Conservation (phyloP, 2,888 invertebrate species). For the Cerceris ruficornis region DNA sequence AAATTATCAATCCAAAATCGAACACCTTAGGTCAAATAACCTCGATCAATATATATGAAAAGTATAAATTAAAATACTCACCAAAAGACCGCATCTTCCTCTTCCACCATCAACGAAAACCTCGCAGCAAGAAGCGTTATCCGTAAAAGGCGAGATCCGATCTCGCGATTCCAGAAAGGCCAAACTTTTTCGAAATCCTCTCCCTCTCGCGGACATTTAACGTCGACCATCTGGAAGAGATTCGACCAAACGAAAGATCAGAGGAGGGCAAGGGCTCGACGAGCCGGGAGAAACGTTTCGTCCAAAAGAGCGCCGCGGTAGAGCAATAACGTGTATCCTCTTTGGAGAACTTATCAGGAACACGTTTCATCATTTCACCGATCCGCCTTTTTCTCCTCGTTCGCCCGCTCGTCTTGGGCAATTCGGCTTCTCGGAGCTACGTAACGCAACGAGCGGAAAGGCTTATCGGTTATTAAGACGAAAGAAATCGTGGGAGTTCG, state of each 20-base stretch:
- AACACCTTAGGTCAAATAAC: too few relatives aligned
- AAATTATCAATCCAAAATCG: too few relatives aligned
- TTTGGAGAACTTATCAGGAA: conserved; percentile 39
- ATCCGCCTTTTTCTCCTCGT: conserved; percentile 37
- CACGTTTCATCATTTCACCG: conserved; percentile 48
- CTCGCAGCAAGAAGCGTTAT: too few relatives aligned
- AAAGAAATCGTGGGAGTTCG: conserved; percentile 6
- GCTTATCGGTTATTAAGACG: conserved; percentile 23
- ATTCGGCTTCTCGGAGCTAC: conserved; percentile 26
- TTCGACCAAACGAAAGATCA: conserved; percentile 17
- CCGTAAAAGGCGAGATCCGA: neutral
- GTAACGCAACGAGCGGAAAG: conserved; percentile 8
- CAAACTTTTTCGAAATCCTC: conserved; percentile 51
- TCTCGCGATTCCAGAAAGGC: conserved; percentile 58
- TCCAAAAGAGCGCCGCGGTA: neutral
- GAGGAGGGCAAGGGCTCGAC: neutral
- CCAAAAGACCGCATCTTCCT: too few relatives aligned
- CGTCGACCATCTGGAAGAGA: conserved; percentile 18
- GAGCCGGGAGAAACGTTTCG: conserved; percentile 1
- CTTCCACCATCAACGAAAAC: too few relatives aligned
- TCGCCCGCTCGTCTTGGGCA: conserved; percentile 26
- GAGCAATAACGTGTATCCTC: conserved; percentile 14
- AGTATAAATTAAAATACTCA: too few relatives aligned
- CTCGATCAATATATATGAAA: too few relatives aligned
- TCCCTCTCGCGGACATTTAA: conserved; percentile 13